These are phyloP conservation scores for Streblospio benedicti DNA, from an alignment of 1,140 invertebrate species.

Conservation along the genomic window DNA sequence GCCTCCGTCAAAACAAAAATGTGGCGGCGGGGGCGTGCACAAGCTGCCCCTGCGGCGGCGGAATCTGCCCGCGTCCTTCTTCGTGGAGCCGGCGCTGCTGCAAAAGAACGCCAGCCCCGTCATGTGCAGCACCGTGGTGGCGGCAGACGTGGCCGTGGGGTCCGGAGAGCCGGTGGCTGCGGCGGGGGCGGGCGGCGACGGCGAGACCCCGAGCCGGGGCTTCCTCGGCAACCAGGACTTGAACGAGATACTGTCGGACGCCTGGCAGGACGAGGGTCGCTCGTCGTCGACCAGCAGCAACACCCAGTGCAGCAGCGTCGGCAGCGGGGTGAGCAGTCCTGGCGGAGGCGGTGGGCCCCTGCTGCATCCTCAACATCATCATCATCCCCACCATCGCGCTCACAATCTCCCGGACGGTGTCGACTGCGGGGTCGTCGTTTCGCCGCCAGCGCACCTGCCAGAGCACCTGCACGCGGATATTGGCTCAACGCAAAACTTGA, in stretches of 20 bases:
- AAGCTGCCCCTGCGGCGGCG: slow-evolving; percentile 30
- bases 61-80: slow-evolving; percentile 38
- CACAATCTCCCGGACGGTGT: too few species aligned
- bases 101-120: not conserved
- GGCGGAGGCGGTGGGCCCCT: too few species aligned
- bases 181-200: too few species aligned
- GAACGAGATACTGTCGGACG: not conserved
- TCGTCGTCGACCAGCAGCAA: too few species aligned
- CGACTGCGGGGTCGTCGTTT: too few species aligned
- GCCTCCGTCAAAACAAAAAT: slow-evolving; percentile 5
- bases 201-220: too few species aligned
- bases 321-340: not conserved
- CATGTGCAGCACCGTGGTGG: not conserved
- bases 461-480: too few species aligned
- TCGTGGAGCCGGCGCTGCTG: slow-evolving; percentile 27
- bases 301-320: slow-evolving; percentile 1
- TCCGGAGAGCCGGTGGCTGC: slow-evolving; percentile 3
- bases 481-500: too few species aligned
- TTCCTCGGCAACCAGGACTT: slow-evolving; percentile 1
- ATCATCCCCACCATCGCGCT: too few species aligned
- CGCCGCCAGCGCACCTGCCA: too few species aligned
- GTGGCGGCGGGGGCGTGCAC: not conserved
- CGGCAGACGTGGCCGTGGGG: not conserved
- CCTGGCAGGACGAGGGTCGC: slow-evolving; percentile 1
- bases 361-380: too few species aligned